Percentiles rank a stretch among this genome's conserved stretches.
phyloP scores from a whole-genome alignment of 2,113 vertebrate genomes.

The Rhinogobius similis region DNA sequence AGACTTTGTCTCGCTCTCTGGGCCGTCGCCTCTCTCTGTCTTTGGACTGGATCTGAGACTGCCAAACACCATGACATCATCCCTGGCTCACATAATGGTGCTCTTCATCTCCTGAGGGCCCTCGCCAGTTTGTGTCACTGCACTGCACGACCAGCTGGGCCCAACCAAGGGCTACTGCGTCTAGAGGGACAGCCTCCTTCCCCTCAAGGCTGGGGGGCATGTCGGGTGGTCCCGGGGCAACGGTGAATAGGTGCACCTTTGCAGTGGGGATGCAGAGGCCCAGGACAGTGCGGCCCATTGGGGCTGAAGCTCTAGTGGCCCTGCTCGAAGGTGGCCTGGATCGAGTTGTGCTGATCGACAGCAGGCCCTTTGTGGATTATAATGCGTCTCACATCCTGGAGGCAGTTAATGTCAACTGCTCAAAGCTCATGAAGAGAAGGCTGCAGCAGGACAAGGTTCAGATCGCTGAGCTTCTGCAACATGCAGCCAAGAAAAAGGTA shows the following conservation, averaged over 20 bases:
- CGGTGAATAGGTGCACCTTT: constrained; percentile 9
- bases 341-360: constrained; percentile 90
- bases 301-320: constrained; percentile 85
- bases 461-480: constrained; percentile 92
- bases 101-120: constrained; percentile 84
- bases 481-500: constrained; percentile 93
- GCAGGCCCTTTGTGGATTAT: constrained; percentile 95
- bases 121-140: constrained; percentile 77
- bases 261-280: constrained; percentile 56
- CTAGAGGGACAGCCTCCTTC: constrained; percentile 22
- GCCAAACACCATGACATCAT: constrained; percentile 85
- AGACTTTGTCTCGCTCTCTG: constrained; percentile 36
- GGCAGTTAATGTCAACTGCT: constrained; percentile 95
- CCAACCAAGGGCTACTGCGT: constrained; percentile 52
- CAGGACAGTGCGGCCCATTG: constrained; percentile 75
- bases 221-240: constrained; percentile 73
- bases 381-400: constrained; percentile 93
- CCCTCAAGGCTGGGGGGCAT: constrained; percentile 73
- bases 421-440: constrained; percentile 96
- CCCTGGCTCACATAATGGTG: constrained; percentile 78
- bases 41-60: constrained; percentile 77
- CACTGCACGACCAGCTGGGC: constrained; percentile 60
- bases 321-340: constrained; percentile 89
- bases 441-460: constrained; percentile 95
- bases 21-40: constrained; percentile 48